Conservation (phyloP, 2,888 invertebrate genomes). For the Ornithoptera priamus region DNA sequence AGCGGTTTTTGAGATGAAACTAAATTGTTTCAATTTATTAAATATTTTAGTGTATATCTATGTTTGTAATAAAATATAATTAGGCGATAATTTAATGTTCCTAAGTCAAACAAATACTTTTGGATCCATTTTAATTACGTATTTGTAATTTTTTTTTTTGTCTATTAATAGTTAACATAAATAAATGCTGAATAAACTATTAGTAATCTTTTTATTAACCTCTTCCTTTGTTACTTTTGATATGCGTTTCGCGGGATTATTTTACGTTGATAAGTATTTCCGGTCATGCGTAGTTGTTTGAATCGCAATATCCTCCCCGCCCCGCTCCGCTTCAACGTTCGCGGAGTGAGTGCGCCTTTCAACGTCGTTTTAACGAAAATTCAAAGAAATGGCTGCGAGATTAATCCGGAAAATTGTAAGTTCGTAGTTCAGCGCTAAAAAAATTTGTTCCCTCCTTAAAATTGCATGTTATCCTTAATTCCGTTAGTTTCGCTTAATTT, state of each 20-base stretch:
- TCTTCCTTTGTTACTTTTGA: no score
- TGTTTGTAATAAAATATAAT: no score
- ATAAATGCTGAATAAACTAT: no score
- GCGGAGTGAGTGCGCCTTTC: constrained; percentile 57
- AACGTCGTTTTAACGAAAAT: constrained; percentile 60
- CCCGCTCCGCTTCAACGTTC: constrained; percentile 49
- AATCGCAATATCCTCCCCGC: constrained; percentile 58
- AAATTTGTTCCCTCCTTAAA: constrained; percentile 43
- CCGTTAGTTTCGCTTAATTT: constrained; percentile 45
- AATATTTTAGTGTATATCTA: no score
- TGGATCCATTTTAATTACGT: no score
- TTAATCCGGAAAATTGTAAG: constrained; percentile 79
- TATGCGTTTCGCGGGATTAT: constrained; percentile 30
- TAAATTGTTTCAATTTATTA: no score
- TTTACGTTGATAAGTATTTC: constrained; percentile 57
- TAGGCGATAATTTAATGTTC: no score
- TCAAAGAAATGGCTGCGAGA: constrained; percentile 78
- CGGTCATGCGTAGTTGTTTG: constrained; percentile 76
- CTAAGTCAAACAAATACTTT: no score
- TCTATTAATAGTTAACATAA: no score
- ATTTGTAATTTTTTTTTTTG: no score
- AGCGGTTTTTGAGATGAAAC: no score
- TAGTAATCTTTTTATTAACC: no score
- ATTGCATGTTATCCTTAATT: constrained; percentile 56
- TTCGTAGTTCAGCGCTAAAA: constrained; percentile 58